phyloP scores from a whole-genome alignment of 2,888 invertebrate genomes.

The Ennomos erosarius region DNA sequence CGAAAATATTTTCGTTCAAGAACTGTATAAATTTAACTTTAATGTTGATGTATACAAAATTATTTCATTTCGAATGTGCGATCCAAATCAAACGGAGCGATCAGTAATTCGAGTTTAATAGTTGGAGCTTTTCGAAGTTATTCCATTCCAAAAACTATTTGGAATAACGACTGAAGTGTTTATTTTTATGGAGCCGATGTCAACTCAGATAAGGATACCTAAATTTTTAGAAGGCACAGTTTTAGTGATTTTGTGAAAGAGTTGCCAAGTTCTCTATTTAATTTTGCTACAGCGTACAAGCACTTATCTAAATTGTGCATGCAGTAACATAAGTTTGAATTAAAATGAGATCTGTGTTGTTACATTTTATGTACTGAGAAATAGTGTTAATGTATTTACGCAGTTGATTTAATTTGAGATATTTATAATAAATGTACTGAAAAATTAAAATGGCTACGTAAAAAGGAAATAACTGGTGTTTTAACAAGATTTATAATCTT shows the following conservation, averaged over 20 bases:
- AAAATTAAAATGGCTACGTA: too few relatives aligned
- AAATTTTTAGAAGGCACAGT: constrained; percentile 40
- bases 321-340: constrained; percentile 19
- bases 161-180: constrained; percentile 49
- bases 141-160: constrained; percentile 37
- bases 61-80: constrained; percentile 24
- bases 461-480: too few relatives aligned
- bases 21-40: constrained; percentile 20
- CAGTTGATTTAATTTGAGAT: too few relatives aligned
- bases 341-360: constrained; percentile 1
- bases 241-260: constrained; percentile 41
- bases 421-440: too few relatives aligned
- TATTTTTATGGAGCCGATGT: constrained; percentile 49
- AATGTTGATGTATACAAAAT: constrained; percentile 26
- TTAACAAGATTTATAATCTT: too few relatives aligned
- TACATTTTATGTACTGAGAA: not conserved
- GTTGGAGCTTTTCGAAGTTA: constrained; percentile 26
- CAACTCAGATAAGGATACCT: constrained; percentile 44
- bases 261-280: constrained; percentile 42
- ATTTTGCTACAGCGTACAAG: constrained; percentile 26
- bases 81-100: constrained; percentile 28
- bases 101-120: constrained; percentile 31
- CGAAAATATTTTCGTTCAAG: constrained; percentile 4
- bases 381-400: too few relatives aligned
- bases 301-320: constrained; percentile 26